Evolutionary conservation across 2,113 vertebrate species (phyloP).

Genomic region (Trogon melanurus): DNA sequence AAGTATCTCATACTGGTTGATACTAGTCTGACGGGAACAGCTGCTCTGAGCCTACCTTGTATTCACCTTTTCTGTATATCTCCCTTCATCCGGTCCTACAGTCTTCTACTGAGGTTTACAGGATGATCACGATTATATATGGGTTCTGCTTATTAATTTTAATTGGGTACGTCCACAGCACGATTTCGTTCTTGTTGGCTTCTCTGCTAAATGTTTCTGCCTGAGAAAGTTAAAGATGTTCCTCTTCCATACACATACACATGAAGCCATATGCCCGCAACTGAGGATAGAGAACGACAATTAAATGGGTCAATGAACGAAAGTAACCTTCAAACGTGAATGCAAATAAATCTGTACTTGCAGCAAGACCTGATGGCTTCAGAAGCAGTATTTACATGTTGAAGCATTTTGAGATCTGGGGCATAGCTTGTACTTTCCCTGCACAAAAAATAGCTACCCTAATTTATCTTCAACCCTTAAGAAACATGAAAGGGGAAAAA

Average conservation of each 20-base stretch:
- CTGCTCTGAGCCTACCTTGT: neutral
- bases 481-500: conserved; percentile 16
- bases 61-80: neutral
- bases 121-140: neutral
- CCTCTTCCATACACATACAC: neutral
- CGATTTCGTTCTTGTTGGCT: neutral
- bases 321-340: conserved; percentile 51
- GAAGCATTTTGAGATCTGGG: conserved; percentile 45
- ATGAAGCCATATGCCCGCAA: conserved; percentile 39
- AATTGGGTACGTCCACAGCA: neutral
- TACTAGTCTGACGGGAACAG: neutral
- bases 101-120: neutral
- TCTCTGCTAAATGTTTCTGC: neutral
- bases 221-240: conserved; percentile 36
- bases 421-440: conserved; percentile 17
- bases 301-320: conserved; percentile 70
- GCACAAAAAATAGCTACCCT: conserved; percentile 36
- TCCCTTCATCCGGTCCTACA: neutral
- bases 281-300: neutral
- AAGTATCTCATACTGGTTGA: neutral
- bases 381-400: conserved; percentile 41
- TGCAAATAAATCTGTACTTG: conserved; percentile 53
- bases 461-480: conserved; percentile 38
- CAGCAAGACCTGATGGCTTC: conserved; percentile 36
- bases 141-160: neutral